Conservation (phyloP, 2,888 invertebrate species). For the Trissonchulus sp. region DNA sequence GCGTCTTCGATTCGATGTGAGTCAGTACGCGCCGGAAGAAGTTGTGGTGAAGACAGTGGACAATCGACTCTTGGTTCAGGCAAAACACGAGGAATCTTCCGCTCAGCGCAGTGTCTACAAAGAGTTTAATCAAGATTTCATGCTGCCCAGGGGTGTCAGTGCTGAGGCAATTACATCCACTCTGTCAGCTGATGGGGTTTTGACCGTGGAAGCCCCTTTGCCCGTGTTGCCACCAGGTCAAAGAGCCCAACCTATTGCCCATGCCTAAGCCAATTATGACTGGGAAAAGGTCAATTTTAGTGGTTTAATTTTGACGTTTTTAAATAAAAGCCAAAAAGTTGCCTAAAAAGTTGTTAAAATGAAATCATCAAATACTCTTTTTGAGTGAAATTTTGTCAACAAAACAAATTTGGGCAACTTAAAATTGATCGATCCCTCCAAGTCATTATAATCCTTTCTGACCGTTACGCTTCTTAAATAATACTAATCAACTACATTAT, state of each 20-base stretch:
- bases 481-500: no score
- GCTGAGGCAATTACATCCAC: constrained; percentile 92
- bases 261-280: no score
- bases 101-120: constrained; percentile 93
- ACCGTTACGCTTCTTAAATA: no score
- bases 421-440: no score
- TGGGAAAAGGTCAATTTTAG: no score
- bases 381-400: no score
- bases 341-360: no score
- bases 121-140: constrained; percentile 91
- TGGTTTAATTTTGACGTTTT: no score
- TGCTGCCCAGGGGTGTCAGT: constrained; percentile 91
- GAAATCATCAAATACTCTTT: no score
- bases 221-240: neutral
- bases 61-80: constrained; percentile 78
- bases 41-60: constrained; percentile 90
- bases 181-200: constrained; percentile 87
- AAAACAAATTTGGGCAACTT: no score
- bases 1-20: constrained; percentile 91
- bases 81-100: constrained; percentile 95
- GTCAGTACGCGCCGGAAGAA: constrained; percentile 89
- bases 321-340: no score
- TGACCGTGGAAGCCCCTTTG: constrained; percentile 88
- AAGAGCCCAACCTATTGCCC: neutral
- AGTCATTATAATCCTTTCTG: no score